Base-by-base conservation (phyloP, 1,140 invertebrate species). In the Paraescarpia echinospica region DNA sequence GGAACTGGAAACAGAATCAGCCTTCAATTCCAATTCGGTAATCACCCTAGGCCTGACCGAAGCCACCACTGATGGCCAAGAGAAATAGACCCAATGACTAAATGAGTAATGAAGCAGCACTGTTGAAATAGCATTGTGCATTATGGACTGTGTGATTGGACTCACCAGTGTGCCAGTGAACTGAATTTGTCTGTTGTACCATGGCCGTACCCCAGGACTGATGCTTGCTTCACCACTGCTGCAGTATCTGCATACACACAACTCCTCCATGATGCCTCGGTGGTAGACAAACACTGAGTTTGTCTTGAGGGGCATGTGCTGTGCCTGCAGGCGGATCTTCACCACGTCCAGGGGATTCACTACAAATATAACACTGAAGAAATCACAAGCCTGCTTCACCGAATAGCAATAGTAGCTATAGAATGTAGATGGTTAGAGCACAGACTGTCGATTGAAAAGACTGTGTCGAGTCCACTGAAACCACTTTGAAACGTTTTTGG, bases 321-420 rank as follows among this genome's bases (percentile, higher is more conserved):
- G 99, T 35, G 98, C 97, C 97, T 99, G 99, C 33, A 99, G 96
- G 51, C 99, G 97, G 93, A 99, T 99, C 97, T 99, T 99, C 0
- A 99, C 98, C 34, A 99, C 99, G 97, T 99, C 99, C 93, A 99
- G 96, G 0, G 99, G 99, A 8, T 99, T 99, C 94, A 99, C 99
- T 99, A 95, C 89, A 97, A 97, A 94, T 92, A 92, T n/a, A 34
- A 0, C 33, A 33, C 35, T 18, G 41, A 34, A 41, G 12, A 41
- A 8, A 12, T 27, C 89, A 48, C 27, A 22, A 22, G 27, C 27
- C 27, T 48, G 89, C 91, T 92, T 34, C 59, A 93, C 35, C 48
- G 18, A 14, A 77, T 35, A 33, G 27, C n/a, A n/a, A n/a, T n/a
- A n/a, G n/a, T n/a, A n/a, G n/a, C n/a, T n/a, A n/a, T n/a, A n/a